phyloP scores from a whole-genome alignment of 2,888 invertebrate genomes.

The Epinotia bilunana region DNA sequence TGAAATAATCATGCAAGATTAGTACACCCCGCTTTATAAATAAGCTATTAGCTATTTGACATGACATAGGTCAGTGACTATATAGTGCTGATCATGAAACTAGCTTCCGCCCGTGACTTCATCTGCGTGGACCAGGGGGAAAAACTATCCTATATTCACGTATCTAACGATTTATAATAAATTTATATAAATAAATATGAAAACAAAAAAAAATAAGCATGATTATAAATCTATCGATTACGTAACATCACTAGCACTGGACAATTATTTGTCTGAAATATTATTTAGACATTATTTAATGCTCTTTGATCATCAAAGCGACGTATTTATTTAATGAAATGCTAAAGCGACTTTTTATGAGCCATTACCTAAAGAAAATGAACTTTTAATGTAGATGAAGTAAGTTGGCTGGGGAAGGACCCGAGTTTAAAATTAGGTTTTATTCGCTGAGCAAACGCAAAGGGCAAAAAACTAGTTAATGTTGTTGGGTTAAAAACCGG shows the following conservation, averaged over 20 bases:
- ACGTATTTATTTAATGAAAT: constrained; percentile 50
- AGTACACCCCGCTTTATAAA: no score
- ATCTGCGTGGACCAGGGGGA: no score
- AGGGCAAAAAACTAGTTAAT: no score
- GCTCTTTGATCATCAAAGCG: constrained; percentile 71
- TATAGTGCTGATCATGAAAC: no score
- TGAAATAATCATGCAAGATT: no score
- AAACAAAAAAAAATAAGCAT: no score
- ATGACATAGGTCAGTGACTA: no score
- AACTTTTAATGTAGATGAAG: constrained; percentile 31
- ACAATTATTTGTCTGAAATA: constrained; percentile 64
- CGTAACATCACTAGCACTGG: constrained; percentile 54
- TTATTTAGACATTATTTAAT: constrained; percentile 68
- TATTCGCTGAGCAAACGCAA: not conserved
- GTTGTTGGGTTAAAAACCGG: not conserved
- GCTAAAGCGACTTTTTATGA: constrained; percentile 35
- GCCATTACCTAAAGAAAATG: constrained; percentile 38
- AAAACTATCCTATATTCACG: no score
- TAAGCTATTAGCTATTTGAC: no score
- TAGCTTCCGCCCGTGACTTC: no score
- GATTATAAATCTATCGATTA: constrained; percentile 25
- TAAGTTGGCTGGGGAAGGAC: not conserved
- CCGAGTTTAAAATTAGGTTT: not conserved
- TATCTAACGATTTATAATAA: no score
- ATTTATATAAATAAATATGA: no score